Percentiles rank a stretch among this genome's conserved stretches.
These are phyloP conservation scores for Acanthococcus lagerstroemiae DNA, from an alignment of 2,888 invertebrate genomes.

Conservation along the genomic window DNA sequence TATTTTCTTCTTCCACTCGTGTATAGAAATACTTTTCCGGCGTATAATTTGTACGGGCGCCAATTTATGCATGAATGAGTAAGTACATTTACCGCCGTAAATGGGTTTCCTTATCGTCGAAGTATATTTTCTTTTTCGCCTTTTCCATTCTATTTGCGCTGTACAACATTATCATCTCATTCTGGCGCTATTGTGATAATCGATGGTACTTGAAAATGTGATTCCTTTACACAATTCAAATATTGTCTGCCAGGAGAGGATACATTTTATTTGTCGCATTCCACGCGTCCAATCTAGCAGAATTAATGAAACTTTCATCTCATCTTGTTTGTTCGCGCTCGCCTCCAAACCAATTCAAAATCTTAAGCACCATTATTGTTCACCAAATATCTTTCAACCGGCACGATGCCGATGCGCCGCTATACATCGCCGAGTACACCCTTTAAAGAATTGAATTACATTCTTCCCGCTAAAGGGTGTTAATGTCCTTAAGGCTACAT, in stretches of 20 bases:
- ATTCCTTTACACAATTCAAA: constrained; percentile 27
- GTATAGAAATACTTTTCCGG: not conserved
- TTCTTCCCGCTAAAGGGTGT: constrained; percentile 23
- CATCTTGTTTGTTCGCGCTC: constrained; percentile 26
- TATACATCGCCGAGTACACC: constrained; percentile 5
- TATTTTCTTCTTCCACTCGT: too few species aligned
- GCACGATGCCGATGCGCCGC: not conserved
- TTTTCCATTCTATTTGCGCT: constrained; percentile 17
- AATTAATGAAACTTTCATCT: constrained; percentile 29
- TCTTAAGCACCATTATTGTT: constrained; percentile 29
- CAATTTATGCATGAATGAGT: constrained; percentile 17
- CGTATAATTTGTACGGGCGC: constrained; percentile 19
- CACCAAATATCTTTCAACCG: constrained; percentile 22
- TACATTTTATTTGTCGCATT: constrained; percentile 28
- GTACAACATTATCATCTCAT: constrained; percentile 21
- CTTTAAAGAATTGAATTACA: constrained; percentile 18
- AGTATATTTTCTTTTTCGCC: constrained; percentile 5
- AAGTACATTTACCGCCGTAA: constrained; percentile 10
- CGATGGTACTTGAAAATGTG: constrained; percentile 23
- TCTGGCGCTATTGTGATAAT: constrained; percentile 16
- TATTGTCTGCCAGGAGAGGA: constrained; percentile 18
- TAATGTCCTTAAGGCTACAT: constrained; percentile 16
- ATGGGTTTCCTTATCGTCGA: constrained; percentile 19
- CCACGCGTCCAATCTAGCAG: constrained; percentile 28
- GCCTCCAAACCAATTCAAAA: constrained; percentile 20